Evolutionary conservation across 2,888 invertebrate species (phyloP), one percentile per base, ranked within the genome.

Genomic region (Sphaerophoria rueppellii): DNA sequence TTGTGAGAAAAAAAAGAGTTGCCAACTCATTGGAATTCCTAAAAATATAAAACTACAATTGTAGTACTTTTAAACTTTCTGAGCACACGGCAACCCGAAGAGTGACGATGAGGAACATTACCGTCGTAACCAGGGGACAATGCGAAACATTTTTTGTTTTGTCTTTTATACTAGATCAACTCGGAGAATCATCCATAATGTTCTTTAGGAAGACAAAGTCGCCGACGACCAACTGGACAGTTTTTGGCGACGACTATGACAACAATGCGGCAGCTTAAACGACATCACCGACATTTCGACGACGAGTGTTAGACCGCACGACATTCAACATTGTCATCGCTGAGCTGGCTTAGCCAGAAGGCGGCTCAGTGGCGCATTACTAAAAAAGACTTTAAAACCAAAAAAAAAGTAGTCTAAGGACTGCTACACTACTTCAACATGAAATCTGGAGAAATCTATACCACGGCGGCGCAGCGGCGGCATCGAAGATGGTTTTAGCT

Each of bases 161-260:
- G 24, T 24, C 24, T 24, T 24, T 24, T 24, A 2, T 83, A 79
- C 79, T 83, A 80, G 83, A 83, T 60, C 83, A 83, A 60, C 75
- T 79, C 61, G 58, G 69, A 65, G 35, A 83, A 79, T 83, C 79
- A 70, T 74, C 81, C 83, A 85, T 85, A 83, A 85, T 81, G 83
- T 74, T 57, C 82, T 69, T 60, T 61, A 16, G 48, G 57, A 52
- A 46, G 57, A 82, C 79, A 82, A 82, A 73, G 82, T 32, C 43
- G 61, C 74, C 74, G 57, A 61, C 55, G 57, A 57, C 35, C 4
- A 34, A 14, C n/a, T 7, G 46, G 32, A 3, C 60, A 35, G 35
- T 34, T 35, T 14, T 32, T 54, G 63, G 60, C 57, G 71, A 54
- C 54, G 37, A 40, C 72, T 50, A 72, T 58, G 40, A 48, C 37